Evolutionary conservation across 2,113 vertebrate genomes (phyloP).

Genomic region (Brachypteracias leptosomus): DNA sequence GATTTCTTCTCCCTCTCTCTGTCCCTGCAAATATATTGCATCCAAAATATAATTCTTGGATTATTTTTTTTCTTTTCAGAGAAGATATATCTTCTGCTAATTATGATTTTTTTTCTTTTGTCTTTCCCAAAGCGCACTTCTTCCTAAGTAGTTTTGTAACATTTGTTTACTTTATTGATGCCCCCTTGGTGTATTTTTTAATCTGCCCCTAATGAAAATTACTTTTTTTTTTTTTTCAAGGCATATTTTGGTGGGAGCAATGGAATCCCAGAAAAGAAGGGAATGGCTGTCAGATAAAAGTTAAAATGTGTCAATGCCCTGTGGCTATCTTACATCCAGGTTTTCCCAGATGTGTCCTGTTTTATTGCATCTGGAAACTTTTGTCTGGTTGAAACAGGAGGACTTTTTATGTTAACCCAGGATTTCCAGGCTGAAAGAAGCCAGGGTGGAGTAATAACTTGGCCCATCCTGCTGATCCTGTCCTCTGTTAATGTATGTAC

Average conservation of each 20-base stretch:
- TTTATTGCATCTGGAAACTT: not conserved
- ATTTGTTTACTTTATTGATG: not conserved
- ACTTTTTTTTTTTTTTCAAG: not conserved
- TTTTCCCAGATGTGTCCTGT: not conserved
- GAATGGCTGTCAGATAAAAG: not conserved
- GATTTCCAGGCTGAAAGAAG: slow-evolving; percentile 9
- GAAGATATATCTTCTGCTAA: not conserved
- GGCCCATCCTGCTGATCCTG: not conserved
- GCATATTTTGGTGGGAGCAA: not conserved
- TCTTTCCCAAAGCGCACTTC: not conserved
- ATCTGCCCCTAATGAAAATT: not conserved
- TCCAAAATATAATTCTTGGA: not conserved
- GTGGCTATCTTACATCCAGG: not conserved
- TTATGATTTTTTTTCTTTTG: not conserved
- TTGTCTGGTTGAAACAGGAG: not conserved
- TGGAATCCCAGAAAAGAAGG: not conserved
- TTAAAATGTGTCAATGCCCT: not conserved
- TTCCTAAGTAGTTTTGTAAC: not conserved
- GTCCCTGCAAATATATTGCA: not conserved
- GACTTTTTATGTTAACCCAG: not conserved
- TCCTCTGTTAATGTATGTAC: not conserved
- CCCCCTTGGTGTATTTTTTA: not conserved
- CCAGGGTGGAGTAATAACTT: not conserved
- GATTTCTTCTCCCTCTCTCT: not conserved
- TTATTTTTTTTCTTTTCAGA: not conserved